Evolutionary conservation across 2,888 invertebrate species (phyloP).

Genomic region (Liopterus haemorrhoidalis): DNA sequence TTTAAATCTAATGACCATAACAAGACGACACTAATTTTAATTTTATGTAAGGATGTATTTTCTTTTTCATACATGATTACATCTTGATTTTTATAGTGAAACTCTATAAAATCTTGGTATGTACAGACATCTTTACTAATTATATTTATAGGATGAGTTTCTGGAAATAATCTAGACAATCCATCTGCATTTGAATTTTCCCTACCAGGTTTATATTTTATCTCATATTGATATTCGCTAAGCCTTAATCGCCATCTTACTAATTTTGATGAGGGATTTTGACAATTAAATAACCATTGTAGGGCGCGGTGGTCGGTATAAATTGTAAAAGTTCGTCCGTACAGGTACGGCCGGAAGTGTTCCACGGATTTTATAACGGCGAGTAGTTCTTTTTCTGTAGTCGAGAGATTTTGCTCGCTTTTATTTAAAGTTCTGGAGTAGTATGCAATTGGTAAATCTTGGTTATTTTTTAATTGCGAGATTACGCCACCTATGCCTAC

Average conservation of each 20-base stretch:
- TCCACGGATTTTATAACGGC: slow-evolving; percentile 20
- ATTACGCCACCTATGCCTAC: slow-evolving; percentile 12
- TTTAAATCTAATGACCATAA: slow-evolving; percentile 26
- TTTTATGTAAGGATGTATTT: slow-evolving; percentile 13
- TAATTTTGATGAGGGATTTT: slow-evolving; percentile 33
- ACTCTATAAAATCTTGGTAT: slow-evolving; percentile 22
- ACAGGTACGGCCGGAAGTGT: slow-evolving; percentile 21
- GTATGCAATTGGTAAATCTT: slow-evolving; percentile 20
- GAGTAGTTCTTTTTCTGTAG: slow-evolving; percentile 21
- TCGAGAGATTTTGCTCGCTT: slow-evolving; percentile 16
- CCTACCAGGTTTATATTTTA: slow-evolving; percentile 33
- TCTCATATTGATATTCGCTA: slow-evolving; percentile 35
- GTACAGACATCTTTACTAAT: slow-evolving; percentile 8
- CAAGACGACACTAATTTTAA: slow-evolving; percentile 19
- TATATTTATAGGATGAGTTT: slow-evolving; percentile 3
- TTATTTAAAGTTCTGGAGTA: slow-evolving; percentile 19
- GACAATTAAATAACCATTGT: slow-evolving; percentile 32
- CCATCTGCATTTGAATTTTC: slow-evolving; percentile 34
- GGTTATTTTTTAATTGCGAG: slow-evolving; percentile 4
- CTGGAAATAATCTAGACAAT: slow-evolving; percentile 27
- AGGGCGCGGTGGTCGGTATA: slow-evolving; percentile 35
- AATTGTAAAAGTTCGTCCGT: slow-evolving; percentile 31
- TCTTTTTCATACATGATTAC: slow-evolving; percentile 14
- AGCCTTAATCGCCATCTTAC: slow-evolving; percentile 33
- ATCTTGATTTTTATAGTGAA: slow-evolving; percentile 13